Base-by-base conservation (phyloP, 2,888 invertebrate species). In the Carpatolechia fugitivella region DNA sequence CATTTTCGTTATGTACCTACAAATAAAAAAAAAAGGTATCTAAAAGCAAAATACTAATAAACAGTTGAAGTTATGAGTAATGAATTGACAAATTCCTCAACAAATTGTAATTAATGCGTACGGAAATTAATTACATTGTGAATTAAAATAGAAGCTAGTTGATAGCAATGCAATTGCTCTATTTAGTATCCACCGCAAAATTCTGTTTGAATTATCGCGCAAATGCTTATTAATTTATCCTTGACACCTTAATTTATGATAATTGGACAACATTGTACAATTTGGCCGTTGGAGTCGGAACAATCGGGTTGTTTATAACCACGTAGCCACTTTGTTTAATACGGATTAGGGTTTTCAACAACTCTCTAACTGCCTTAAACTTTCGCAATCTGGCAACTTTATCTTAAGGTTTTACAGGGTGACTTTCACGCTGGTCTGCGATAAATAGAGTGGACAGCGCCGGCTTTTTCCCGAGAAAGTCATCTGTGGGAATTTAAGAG, bases 141-240 rank as follows among this genome's bases (percentile, higher is more conserved):
- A n/a, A n/a, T n/a, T n/a, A n/a, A n/a, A n/a, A 61, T 61, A 60
- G 60, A 66, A 65, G 64, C 69, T 69, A 72, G 65, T 75, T 70
- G 70, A 78, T 79, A 74, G 78, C 73, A 66, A 55, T 76, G 70
- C 74, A 74, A 78, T 74, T 75, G 69, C 56, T 62, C 60, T 68
- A 72, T 74, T 72, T 74, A 70, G 68, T 62, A 44, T 68, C 70
- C 71, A 72, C 65, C 73, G 72, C 77, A 74, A 75, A 79, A 78
- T 77, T 78, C 74, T 73, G 69, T 76, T 74, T 78, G 78, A 82
- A 72, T 80, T 80, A 82, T 80, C 63, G 71, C 66, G 70, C 73
- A 76, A 76, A 78, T 74, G 76, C 76, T 82, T 80, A 83, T 83
- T 81, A 80, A 82, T 82, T 82, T 80, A 80, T 78, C 80, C 72